Evolutionary conservation across 2,113 vertebrate genomes (phyloP).

Genomic region (Serinus canaria): DNA sequence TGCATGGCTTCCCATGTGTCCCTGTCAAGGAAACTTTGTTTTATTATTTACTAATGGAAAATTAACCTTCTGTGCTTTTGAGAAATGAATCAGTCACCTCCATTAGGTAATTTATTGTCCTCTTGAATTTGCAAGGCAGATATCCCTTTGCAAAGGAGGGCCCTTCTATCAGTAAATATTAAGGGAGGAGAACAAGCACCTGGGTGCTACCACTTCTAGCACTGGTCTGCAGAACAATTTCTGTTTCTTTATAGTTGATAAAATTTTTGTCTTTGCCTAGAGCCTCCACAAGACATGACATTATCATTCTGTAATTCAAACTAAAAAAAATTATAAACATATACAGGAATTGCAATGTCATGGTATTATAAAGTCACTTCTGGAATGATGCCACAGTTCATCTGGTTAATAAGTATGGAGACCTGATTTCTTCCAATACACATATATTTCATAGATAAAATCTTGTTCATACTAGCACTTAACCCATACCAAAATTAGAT

Average conservation of each 20-base stretch:
- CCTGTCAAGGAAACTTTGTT: background rate
- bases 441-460: background rate
- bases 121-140: background rate
- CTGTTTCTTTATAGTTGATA: background rate
- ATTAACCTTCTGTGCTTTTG: constrained; percentile 25
- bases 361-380: background rate
- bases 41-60: constrained; percentile 22
- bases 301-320: background rate
- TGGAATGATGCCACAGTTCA: background rate
- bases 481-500: background rate
- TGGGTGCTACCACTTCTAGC: background rate
- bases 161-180: background rate
- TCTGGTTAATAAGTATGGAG: background rate
- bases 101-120: background rate
- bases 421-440: background rate
- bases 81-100: background rate
- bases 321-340: background rate
- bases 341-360: background rate
- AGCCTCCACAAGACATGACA: background rate
- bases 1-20: constrained; percentile 25
- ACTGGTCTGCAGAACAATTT: background rate
- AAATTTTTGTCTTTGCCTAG: background rate
- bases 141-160: background rate
- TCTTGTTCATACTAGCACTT: background rate
- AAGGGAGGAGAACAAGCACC: background rate